Evolutionary conservation across 2,888 invertebrate species (phyloP), one percentile per base, ranked within the genome.

Genomic region (Notodonta ziczac): DNA sequence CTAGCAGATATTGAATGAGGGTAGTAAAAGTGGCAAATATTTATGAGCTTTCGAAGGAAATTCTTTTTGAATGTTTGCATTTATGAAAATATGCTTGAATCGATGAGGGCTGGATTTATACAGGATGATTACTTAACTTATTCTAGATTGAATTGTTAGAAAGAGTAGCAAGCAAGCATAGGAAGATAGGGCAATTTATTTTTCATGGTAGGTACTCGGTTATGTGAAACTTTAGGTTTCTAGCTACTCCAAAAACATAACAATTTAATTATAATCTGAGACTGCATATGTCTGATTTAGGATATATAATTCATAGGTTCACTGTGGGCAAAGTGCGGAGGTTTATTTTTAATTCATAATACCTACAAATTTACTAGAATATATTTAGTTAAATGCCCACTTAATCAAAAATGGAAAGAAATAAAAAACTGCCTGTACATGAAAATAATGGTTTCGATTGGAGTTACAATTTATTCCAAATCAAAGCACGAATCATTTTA

Each of bases 41-140:
- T 93, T 93, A 93, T 92, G 93, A 91, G 90, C 91, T 91, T 92
- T 91, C 85, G 87, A 89, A 91, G 90, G 88, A 91, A 93, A 91
- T 91, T 92, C 91, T 92, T 93, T 90, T 82, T 85, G 88, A 92
- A 89, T 92, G 92, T 93, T 93, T 92, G 93, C 93, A 93, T 93
- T 93, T 93, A 93, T 93, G 91, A 92, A 93, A 93, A 93, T 93
- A 93, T 93, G 93, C 91, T 92, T 83, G 83, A 88, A 87, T 88
- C 86, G 87, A 89, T 85, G 85, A 86, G 86, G 88, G 81, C 46
- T 1, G 46, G 46, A 46, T 46, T 13, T 58, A 16, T 79, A 87
- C 83, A 82, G 87, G 81, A 4, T 79, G 84, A 56, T 70, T 48
- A n/a, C 42, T 54, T 44, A 46, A 10, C 46, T n/a, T 46, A 46